Evolutionary conservation across 2,113 vertebrate genomes (phyloP).

Genomic region (Paralichthys olivaceus): DNA sequence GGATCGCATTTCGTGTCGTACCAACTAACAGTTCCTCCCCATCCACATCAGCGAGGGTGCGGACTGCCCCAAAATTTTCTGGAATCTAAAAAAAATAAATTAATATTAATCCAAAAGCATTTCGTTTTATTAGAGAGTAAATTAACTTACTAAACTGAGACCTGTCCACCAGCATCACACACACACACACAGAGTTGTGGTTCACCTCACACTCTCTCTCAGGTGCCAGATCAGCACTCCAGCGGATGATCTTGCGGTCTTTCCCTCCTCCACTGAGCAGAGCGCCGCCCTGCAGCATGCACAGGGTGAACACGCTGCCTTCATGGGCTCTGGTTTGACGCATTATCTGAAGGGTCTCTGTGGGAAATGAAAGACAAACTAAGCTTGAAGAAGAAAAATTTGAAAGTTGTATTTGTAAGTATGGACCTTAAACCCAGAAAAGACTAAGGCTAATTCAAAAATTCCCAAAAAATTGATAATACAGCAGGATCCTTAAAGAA

Average conservation of each 20-base stretch:
- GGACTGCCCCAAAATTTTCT: slow-evolving; percentile 88
- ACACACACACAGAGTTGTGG: slow-evolving; percentile 4
- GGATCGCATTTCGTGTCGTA: slow-evolving; percentile 89
- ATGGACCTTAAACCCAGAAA: background rate
- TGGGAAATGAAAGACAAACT: background rate
- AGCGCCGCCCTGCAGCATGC: slow-evolving; percentile 84
- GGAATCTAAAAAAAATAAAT: slow-evolving; percentile 82
- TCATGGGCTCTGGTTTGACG: slow-evolving; percentile 91
- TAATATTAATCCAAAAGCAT: background rate
- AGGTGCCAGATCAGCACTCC: slow-evolving; percentile 86
- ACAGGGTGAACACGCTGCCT: slow-evolving; percentile 91
- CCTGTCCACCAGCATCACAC: background rate
- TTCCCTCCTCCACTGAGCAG: slow-evolving; percentile 93
- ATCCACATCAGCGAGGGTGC: slow-evolving; percentile 87
- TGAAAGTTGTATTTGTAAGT: background rate
- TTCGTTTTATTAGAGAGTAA: background rate
- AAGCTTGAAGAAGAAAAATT: background rate
- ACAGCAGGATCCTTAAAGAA: no score
- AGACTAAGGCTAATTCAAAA: no score
- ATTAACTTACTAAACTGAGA: background rate
- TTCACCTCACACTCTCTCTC: slow-evolving; percentile 91
- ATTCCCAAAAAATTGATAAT: no score
- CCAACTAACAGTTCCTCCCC: slow-evolving; percentile 90
- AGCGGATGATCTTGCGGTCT: slow-evolving; percentile 89
- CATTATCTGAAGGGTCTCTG: slow-evolving; percentile 92